Conservation (phyloP, 2,888 invertebrate species). For the Tachina lurida region DNA sequence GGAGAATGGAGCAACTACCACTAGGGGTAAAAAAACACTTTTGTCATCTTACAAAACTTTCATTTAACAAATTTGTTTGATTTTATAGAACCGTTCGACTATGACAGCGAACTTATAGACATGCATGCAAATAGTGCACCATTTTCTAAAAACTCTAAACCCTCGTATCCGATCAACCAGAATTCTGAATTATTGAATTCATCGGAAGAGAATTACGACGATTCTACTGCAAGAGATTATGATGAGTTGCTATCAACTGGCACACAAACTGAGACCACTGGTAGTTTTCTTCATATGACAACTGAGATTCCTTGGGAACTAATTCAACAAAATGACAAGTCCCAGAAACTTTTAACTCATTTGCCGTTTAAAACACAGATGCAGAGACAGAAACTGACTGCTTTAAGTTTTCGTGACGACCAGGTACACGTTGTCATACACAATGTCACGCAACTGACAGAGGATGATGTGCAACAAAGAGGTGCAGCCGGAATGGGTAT, state of each 20-base stretch:
- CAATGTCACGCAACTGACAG: constrained; percentile 85
- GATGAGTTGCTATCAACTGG: not conserved
- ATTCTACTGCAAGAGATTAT: constrained; percentile 40
- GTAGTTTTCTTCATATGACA: constrained; percentile 72
- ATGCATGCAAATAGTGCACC: constrained; percentile 23
- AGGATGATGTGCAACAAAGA: constrained; percentile 80
- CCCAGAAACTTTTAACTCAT: constrained; percentile 74
- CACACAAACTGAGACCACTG: constrained; percentile 12
- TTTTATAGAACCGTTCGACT: constrained; percentile 53
- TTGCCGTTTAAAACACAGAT: constrained; percentile 63
- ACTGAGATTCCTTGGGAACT: constrained; percentile 79
- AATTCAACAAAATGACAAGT: constrained; percentile 78
- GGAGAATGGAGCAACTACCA: constrained; percentile 63
- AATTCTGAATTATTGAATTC: constrained; percentile 77
- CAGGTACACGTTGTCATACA: constrained; percentile 88
- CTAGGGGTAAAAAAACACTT: constrained; percentile 32
- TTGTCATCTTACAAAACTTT: not conserved
- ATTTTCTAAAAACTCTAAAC: constrained; percentile 21
- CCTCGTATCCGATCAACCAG: constrained; percentile 57
- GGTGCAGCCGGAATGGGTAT: constrained; percentile 65
- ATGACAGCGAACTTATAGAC: constrained; percentile 68
- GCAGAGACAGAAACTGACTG: constrained; percentile 70
- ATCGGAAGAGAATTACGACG: constrained; percentile 74
- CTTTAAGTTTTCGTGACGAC: constrained; percentile 78
- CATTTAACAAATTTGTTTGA: not conserved